These are phyloP conservation scores for Caerostris darwini DNA, from an alignment of 1,140 invertebrate species.

Conservation along the genomic window DNA sequence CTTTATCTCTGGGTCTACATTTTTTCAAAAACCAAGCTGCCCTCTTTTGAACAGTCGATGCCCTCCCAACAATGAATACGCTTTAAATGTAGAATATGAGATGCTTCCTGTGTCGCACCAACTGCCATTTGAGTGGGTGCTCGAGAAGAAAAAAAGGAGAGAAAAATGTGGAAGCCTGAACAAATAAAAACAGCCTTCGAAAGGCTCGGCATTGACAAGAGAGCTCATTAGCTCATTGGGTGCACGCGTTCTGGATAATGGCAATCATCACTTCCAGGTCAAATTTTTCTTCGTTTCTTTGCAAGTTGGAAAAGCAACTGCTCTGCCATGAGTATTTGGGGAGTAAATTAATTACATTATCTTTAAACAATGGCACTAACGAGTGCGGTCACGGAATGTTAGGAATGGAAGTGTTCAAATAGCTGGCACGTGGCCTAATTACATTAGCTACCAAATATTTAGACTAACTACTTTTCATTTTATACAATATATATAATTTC, in stretches of 20 bases:
- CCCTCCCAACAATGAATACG: neutral
- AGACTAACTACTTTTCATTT: neutral
- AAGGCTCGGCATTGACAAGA: neutral
- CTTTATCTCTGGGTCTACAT: neutral
- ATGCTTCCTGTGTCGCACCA: neutral
- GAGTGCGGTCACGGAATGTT: neutral
- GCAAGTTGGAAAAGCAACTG: neutral
- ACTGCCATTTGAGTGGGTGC: neutral
- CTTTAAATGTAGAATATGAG: constrained; percentile 15
- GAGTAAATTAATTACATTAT: constrained; percentile 6
- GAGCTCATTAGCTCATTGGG: constrained; percentile 6
- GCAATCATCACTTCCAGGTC: constrained; percentile 8
- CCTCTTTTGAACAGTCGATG: constrained; percentile 10
- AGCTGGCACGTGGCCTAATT: constrained; percentile 1
- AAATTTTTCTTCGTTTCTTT: neutral
- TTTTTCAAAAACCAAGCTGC: neutral
- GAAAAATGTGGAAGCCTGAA: neutral
- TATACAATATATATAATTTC: no score
- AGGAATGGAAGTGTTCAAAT: neutral
- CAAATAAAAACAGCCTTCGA: constrained; percentile 2
- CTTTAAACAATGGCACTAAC: neutral
- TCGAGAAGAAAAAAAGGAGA: neutral
- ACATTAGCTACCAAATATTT: neutral
- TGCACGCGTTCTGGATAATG: neutral
- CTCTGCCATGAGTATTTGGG: neutral